phyloP scores from a whole-genome alignment of 2,113 vertebrate species.

The Pantherophis guttatus region DNA sequence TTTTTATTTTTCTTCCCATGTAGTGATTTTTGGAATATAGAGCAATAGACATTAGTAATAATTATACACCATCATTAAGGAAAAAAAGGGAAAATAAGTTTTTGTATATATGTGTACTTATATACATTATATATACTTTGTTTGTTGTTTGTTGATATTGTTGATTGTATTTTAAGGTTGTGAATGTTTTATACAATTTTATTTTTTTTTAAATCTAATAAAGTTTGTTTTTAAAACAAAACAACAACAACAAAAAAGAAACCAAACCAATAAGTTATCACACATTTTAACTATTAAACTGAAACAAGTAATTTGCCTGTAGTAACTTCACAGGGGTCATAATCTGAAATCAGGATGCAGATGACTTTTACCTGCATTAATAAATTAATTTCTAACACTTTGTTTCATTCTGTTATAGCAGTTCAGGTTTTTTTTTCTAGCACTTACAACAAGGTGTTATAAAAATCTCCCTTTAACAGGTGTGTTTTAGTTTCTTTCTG shows the following conservation, averaged over 20 bases:
- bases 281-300: neutral
- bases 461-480: slow-evolving; percentile 30
- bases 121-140: too few species aligned
- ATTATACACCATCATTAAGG: too few species aligned
- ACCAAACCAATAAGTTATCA: neutral
- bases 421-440: neutral
- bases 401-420: neutral
- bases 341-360: neutral
- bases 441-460: slow-evolving; percentile 46
- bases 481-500: slow-evolving; percentile 49
- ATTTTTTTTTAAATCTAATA: too few species aligned
- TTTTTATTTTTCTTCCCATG: neutral
- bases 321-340: neutral
- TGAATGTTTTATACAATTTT: too few species aligned
- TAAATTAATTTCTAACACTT: neutral
- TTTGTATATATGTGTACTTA: too few species aligned
- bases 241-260: too few species aligned
- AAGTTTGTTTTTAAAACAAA: too few species aligned
- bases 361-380: neutral
- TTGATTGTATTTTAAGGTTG: too few species aligned
- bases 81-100: too few species aligned
- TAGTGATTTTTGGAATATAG: neutral
- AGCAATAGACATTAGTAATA: neutral
- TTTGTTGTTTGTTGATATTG: too few species aligned
- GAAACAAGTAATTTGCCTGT: neutral